A percentile compares a stretch with the other conserved stretches of the same genome.
phyloP scores from a whole-genome alignment of 2,797 vertebrate genomes.

The Crocidura indochinensis region DNA sequence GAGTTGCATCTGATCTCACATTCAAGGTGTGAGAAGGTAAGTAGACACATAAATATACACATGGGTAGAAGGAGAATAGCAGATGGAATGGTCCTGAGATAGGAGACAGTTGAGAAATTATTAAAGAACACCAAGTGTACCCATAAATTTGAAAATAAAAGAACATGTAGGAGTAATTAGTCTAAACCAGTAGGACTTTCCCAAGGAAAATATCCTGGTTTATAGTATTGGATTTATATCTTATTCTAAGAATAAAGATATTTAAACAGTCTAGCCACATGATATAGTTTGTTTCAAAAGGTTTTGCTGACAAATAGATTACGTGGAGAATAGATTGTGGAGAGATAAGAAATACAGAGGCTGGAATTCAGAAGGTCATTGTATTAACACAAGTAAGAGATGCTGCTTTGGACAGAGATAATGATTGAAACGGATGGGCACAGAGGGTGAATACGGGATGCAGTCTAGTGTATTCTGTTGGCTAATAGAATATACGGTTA shows the following conservation, averaged over 20 bases:
- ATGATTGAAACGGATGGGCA: neutral
- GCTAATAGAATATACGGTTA: neutral
- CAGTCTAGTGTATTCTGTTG: neutral
- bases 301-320: neutral
- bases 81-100: neutral
- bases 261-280: neutral
- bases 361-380: neutral
- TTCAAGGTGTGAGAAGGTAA: neutral
- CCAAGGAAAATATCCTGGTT: neutral
- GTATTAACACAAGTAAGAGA: neutral
- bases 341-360: neutral
- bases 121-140: neutral
- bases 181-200: neutral
- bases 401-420: neutral
- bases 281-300: slow-evolving; percentile 35
- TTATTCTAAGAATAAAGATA: slow-evolving; percentile 16
- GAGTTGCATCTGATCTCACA: slow-evolving; percentile 7
- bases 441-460: neutral
- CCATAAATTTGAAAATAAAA: neutral
- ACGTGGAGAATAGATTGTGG: neutral
- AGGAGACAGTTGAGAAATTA: neutral
- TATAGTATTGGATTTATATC: neutral
- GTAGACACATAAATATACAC: neutral
- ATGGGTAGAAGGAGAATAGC: neutral
- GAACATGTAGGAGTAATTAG: neutral